phyloP scores from a whole-genome alignment of 2,113 vertebrate genomes.

The Lasiurus cinereus region DNA sequence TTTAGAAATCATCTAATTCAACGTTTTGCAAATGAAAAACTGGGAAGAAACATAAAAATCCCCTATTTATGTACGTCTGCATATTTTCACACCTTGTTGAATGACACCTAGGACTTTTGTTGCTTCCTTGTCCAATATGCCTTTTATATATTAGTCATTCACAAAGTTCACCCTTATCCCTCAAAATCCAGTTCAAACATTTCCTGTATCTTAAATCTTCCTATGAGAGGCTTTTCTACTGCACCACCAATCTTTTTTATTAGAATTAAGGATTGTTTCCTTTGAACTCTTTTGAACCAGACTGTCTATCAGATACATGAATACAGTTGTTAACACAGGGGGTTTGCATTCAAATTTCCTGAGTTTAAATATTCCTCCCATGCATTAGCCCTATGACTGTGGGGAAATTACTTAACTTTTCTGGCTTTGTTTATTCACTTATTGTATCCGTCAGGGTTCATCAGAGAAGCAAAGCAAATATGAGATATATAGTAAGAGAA shows the following conservation, averaged over 20 bases:
- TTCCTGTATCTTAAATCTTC: constrained; percentile 1
- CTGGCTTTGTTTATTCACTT: constrained; percentile 23
- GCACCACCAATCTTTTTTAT: background rate
- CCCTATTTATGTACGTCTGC: background rate
- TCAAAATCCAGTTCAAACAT: constrained; percentile 11
- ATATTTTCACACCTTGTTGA: background rate
- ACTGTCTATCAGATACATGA: background rate
- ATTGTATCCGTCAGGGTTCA: background rate
- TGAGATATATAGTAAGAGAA: background rate
- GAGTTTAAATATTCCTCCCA: background rate
- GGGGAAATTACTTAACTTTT: background rate
- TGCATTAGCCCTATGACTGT: background rate
- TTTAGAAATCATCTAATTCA: constrained; percentile 34
- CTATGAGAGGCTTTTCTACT: background rate
- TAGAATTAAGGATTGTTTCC: constrained; percentile 3
- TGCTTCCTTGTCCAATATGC: background rate
- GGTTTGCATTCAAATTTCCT: background rate
- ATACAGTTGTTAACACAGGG: background rate
- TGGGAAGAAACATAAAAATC: background rate
- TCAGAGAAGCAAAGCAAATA: background rate
- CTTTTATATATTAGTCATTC: background rate
- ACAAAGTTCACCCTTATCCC: background rate
- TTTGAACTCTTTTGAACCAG: constrained; percentile 4
- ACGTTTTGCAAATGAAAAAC: background rate
- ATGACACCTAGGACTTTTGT: background rate